Conservation (phyloP, 1,140 invertebrate genomes). For the Cotesia vestalis region DNA sequence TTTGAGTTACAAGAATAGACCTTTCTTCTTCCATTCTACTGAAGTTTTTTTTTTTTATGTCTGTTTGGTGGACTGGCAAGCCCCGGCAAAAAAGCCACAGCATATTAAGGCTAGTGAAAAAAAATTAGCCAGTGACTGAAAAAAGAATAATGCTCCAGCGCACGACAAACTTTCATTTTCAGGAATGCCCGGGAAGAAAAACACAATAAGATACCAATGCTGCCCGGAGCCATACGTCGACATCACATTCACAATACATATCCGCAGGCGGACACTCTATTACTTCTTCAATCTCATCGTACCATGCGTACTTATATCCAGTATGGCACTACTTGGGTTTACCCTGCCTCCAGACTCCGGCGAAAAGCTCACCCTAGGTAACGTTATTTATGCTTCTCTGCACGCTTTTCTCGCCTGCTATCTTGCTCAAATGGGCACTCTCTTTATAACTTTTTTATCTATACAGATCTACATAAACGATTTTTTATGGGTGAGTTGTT, state of each 20-base stretch:
- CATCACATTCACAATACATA: constrained; percentile 97
- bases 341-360: constrained; percentile 98
- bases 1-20: background rate
- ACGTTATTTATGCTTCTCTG: constrained; percentile 46
- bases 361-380: constrained; percentile 98
- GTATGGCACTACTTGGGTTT: constrained; percentile 98
- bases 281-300: constrained; percentile 99
- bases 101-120: background rate
- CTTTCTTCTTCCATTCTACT: background rate
- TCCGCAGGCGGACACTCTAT: constrained; percentile 96
- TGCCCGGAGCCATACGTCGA: constrained; percentile 97
- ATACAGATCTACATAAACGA: constrained; percentile 1
- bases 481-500: constrained; percentile 14
- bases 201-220: constrained; percentile 92
- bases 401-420: constrained; percentile 32
- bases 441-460: constrained; percentile 20
- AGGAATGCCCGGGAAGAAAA: constrained; percentile 93
- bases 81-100: background rate
- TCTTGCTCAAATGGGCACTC: constrained; percentile 21
- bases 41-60: background rate
- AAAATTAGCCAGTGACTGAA: background rate
- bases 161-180: constrained; percentile 41
- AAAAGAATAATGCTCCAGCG: constrained; percentile 32
- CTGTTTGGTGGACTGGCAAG: too few relatives aligned
- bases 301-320: constrained; percentile 98